A percentile compares a stretch with the other conserved stretches of the same genome.
These are phyloP conservation scores for Pristionchus exspectatus DNA, from an alignment of 2,888 invertebrate species.

Conservation along the genomic window DNA sequence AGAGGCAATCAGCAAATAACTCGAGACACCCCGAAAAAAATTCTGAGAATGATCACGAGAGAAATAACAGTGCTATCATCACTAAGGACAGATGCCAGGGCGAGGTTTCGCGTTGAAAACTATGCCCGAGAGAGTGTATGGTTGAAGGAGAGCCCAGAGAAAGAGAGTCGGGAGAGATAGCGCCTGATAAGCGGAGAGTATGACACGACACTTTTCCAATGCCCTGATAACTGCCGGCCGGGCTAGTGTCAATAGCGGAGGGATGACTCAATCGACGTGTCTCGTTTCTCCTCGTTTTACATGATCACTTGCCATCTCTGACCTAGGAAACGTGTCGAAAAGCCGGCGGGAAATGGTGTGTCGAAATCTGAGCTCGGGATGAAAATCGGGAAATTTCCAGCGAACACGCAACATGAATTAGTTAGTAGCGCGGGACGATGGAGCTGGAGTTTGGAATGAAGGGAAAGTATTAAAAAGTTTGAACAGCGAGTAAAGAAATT, in stretches of 20 bases:
- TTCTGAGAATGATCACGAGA: not conserved
- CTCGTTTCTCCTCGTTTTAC: not conserved
- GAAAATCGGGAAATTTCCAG: not conserved
- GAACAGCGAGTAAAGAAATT: no score
- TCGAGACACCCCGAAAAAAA: not conserved
- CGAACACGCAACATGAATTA: slow-evolving; percentile 10
- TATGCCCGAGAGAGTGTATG: not conserved
- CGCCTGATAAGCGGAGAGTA: not conserved
- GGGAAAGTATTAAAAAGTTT: no score
- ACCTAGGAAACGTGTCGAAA: not conserved
- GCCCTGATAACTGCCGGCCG: slow-evolving; percentile 27
- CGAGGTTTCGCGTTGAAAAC: slow-evolving; percentile 14
- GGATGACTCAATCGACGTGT: not conserved
- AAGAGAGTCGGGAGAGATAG: not conserved
- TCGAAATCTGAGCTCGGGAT: not conserved
- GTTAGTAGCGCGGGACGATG: not conserved
- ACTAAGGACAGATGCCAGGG: not conserved
- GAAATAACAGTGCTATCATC: not conserved
- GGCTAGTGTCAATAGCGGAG: not conserved
- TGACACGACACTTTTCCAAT: slow-evolving; percentile 33
- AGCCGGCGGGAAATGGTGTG: not conserved
- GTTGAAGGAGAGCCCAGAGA: not conserved
- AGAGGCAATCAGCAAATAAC: not conserved
- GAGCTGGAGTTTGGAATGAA: no score
- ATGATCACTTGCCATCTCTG: not conserved